A percentile compares a stretch with the other conserved stretches of the same genome.
Evolutionary conservation across 2,888 invertebrate genomes (phyloP).

Genomic region (Tetramorium bicarinatum): DNA sequence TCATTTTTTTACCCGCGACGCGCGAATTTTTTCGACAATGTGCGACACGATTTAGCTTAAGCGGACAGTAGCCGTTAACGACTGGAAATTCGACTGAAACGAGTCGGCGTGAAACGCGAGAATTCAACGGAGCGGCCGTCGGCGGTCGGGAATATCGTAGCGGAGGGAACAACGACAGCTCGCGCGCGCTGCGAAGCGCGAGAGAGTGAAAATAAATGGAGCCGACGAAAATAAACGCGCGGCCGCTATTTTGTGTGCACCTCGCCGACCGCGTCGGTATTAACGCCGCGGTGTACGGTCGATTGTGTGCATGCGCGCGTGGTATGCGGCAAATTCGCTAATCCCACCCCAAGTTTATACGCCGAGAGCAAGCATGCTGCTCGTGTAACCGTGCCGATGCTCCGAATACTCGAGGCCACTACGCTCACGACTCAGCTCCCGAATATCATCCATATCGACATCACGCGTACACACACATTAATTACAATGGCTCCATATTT

Average conservation of each 20-base stretch:
- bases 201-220: conserved; percentile 78
- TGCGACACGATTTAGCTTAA: neutral
- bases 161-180: conserved; percentile 5
- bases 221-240: conserved; percentile 77
- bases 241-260: conserved; percentile 77
- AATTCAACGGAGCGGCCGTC: neutral
- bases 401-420: conserved; percentile 46
- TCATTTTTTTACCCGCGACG: neutral
- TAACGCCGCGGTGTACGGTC: conserved; percentile 29
- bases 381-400: conserved; percentile 50
- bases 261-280: conserved; percentile 46
- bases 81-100: conserved; percentile 8
- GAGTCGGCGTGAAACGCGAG: conserved; percentile 10
- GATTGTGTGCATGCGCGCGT: conserved; percentile 50
- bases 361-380: conserved; percentile 2
- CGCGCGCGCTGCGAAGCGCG: conserved; percentile 48
- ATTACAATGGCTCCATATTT: neutral
- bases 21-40: too few species aligned
- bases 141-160: neutral
- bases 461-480: neutral
- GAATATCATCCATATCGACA: conserved; percentile 13
- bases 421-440: neutral
- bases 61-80: neutral
- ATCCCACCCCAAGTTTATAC: conserved; percentile 30
- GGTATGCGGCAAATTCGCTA: conserved; percentile 57